Evolutionary conservation across 2,888 invertebrate genomes (phyloP).

Genomic region (Euspilapteryx auroguttella): DNA sequence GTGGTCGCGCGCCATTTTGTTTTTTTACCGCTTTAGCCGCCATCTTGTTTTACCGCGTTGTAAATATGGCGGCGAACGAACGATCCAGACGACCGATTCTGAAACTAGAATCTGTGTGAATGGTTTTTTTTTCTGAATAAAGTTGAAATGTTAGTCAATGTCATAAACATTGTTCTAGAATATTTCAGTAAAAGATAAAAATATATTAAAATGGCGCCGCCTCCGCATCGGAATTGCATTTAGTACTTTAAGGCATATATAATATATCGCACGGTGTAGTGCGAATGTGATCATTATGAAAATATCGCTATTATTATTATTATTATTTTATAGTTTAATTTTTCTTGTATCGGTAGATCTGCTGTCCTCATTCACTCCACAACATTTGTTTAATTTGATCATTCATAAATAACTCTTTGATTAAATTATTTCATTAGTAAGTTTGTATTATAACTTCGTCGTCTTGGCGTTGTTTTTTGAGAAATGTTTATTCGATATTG

Average conservation of each 20-base stretch:
- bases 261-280: constrained; percentile 21
- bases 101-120: constrained; percentile 26
- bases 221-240: constrained; percentile 25
- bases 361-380: too few relatives aligned
- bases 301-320: constrained; percentile 37
- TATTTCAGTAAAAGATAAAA: constrained; percentile 34
- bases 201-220: constrained; percentile 15
- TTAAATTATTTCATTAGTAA: too few relatives aligned
- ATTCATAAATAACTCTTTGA: too few relatives aligned
- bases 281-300: constrained; percentile 39
- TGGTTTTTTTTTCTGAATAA: constrained; percentile 22
- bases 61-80: constrained; percentile 36
- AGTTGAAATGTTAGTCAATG: constrained; percentile 38
- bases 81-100: constrained; percentile 44
- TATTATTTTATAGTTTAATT: constrained; percentile 31
- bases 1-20: constrained; percentile 27
- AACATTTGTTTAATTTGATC: too few relatives aligned
- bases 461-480: too few relatives aligned
- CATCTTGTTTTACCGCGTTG: constrained; percentile 16
- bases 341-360: constrained; percentile 38
- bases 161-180: constrained; percentile 25
- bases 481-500: constrained; percentile 43
- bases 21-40: constrained; percentile 15
- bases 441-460: too few relatives aligned
- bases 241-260: constrained; percentile 28